phyloP scores from a whole-genome alignment of 2,113 vertebrate species.

The Carassius auratus region DNA sequence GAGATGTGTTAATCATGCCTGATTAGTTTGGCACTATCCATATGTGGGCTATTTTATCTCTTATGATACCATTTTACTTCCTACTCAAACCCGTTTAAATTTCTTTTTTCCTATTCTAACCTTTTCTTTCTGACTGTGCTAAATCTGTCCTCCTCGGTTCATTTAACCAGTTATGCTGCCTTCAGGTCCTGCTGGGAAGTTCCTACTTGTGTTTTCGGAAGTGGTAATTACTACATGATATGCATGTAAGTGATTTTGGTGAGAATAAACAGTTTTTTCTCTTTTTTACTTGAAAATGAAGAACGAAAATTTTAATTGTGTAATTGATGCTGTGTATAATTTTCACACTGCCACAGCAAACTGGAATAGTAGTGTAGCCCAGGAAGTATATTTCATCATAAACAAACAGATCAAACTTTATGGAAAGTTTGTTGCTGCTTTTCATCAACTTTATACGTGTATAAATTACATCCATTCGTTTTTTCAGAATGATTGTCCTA shows the following conservation, averaged over 20 bases:
- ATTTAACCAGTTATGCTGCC: not conserved
- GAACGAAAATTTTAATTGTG: not conserved
- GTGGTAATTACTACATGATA: not conserved
- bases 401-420: not conserved
- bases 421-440: not conserved
- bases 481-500: too few species aligned
- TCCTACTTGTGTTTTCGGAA: not conserved
- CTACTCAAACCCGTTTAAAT: not conserved
- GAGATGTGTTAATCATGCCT: constrained; percentile 1
- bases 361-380: not conserved
- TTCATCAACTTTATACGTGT: too few species aligned
- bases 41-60: not conserved
- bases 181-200: not conserved
- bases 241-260: constrained; percentile 5
- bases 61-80: not conserved
- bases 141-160: not conserved
- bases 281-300: not conserved
- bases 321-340: not conserved
- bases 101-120: not conserved
- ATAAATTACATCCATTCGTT: too few species aligned
- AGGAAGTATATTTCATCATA: not conserved
- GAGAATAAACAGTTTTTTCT: not conserved
- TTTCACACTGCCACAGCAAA: not conserved
- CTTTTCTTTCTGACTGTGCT: not conserved
- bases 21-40: not conserved